Evolutionary conservation across 2,113 vertebrate genomes (phyloP).

Genomic region (Leptocoma aspasia): DNA sequence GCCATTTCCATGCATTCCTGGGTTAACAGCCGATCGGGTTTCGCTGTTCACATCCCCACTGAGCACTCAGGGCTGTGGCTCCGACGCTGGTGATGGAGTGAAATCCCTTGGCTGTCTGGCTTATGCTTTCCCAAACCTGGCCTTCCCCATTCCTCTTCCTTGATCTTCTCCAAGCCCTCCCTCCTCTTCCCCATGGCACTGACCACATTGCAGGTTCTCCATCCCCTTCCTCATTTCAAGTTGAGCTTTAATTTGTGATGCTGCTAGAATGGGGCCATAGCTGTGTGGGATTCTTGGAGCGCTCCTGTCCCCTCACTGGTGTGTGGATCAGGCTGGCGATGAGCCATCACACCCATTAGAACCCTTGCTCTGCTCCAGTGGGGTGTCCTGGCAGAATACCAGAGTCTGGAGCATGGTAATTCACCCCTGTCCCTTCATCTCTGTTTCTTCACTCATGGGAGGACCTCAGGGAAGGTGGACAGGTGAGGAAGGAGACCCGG

Average conservation of each 20-base stretch:
- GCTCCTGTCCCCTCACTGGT: neutral
- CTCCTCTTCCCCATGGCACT: neutral
- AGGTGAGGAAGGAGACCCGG: neutral
- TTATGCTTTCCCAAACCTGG: neutral
- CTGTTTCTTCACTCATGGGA: neutral
- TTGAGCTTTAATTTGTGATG: neutral
- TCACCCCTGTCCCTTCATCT: rapidly evolving
- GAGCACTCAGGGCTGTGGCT: neutral
- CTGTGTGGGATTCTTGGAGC: neutral
- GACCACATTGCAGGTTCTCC: neutral
- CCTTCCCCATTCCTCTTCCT: neutral
- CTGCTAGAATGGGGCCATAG: rapidly evolving
- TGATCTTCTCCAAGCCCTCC: neutral
- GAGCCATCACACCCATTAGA: neutral
- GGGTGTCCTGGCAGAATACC: neutral
- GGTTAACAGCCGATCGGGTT: conserved; percentile 61
- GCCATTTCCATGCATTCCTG: conserved; percentile 73
- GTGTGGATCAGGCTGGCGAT: neutral
- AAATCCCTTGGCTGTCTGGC: conserved; percentile 8
- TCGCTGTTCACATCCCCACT: conserved; percentile 37
- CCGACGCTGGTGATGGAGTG: neutral
- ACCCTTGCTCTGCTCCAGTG: neutral
- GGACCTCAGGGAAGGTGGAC: neutral
- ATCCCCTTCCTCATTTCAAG: neutral
- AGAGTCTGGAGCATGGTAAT: neutral